These are phyloP conservation scores for Drosophila tripunctata DNA, from an alignment of 2,888 invertebrate species.

Conservation along the genomic window DNA sequence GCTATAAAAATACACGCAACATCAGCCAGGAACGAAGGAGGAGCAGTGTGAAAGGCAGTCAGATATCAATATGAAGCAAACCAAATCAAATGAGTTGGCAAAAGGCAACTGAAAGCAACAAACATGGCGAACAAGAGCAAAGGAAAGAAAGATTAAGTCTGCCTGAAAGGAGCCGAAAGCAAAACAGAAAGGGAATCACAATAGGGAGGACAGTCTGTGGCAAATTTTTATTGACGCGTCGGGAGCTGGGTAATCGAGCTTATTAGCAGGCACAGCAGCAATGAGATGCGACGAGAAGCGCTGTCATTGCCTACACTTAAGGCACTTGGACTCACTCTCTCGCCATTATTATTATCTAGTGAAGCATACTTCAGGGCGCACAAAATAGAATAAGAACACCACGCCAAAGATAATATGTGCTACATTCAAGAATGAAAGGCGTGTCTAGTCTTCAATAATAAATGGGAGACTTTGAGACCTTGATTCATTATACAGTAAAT, in stretches of 20 bases:
- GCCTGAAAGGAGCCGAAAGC: neutral
- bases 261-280: conserved; percentile 50
- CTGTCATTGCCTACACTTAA: conserved; percentile 20
- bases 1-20: conserved; percentile 70
- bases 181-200: neutral
- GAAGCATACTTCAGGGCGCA: conserved; percentile 40
- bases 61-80: conserved; percentile 70
- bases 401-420: conserved; percentile 18
- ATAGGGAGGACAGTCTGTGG: conserved; percentile 43
- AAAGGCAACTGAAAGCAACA: conserved; percentile 53
- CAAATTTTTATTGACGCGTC: conserved; percentile 64
- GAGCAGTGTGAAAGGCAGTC: conserved; percentile 5
- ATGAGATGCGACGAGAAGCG: conserved; percentile 3
- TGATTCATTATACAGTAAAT: too few relatives aligned
- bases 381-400: neutral
- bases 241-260: conserved; percentile 67
- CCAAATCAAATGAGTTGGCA: conserved; percentile 78
- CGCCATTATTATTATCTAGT: conserved; percentile 63
- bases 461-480: too few relatives aligned
- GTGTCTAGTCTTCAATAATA: too few relatives aligned
- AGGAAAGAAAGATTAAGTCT: conserved; percentile 25
- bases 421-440: neutral
- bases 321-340: conserved; percentile 22
- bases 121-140: neutral
- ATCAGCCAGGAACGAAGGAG: neutral